Percentiles rank a stretch among this genome's conserved stretches.
Evolutionary conservation across 2,113 vertebrate species (phyloP).

Genomic region (Halcyon malimbica): DNA sequence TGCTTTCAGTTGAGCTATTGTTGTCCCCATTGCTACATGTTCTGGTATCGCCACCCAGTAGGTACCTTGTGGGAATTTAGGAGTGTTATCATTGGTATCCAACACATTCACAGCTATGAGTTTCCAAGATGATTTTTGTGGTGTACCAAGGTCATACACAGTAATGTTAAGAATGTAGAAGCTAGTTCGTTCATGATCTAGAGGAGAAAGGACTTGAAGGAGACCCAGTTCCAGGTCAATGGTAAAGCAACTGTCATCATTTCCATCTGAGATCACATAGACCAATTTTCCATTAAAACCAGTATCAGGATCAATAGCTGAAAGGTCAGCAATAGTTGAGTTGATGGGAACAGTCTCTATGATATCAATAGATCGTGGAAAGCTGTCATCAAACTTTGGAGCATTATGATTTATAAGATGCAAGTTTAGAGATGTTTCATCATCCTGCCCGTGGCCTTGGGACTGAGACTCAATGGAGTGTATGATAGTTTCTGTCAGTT

Average conservation of each 20-base stretch:
- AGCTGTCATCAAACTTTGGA: conserved; percentile 84
- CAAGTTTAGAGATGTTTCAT: conserved; percentile 82
- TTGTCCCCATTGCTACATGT: conserved; percentile 79
- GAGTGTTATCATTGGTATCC: conserved; percentile 92
- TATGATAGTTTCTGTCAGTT: conserved; percentile 88
- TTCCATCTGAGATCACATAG: conserved; percentile 89
- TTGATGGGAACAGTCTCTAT: conserved; percentile 80
- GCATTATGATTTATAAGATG: conserved; percentile 87
- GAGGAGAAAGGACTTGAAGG: conserved; percentile 81
- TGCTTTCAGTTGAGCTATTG: conserved; percentile 81
- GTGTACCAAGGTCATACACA: conserved; percentile 89
- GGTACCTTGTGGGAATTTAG: conserved; percentile 84
- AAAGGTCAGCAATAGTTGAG: conserved; percentile 81
- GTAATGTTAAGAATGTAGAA: conserved; percentile 94
- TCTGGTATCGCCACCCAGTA: conserved; percentile 86
- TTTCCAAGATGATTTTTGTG: conserved; percentile 91
- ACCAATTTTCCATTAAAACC: conserved; percentile 89
- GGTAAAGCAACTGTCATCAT: conserved; percentile 90
- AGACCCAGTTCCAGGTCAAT: conserved; percentile 88
- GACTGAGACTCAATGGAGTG: conserved; percentile 82
- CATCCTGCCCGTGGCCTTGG: conserved; percentile 77
- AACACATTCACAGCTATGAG: conserved; percentile 88
- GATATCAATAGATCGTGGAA: conserved; percentile 88
- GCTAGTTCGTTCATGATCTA: conserved; percentile 88
- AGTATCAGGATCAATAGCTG: conserved; percentile 84